Percentiles rank a stretch among this genome's conserved stretches.
These are phyloP conservation scores for Cheilinus undulatus DNA, from an alignment of 2,113 vertebrate species.

Conservation along the genomic window DNA sequence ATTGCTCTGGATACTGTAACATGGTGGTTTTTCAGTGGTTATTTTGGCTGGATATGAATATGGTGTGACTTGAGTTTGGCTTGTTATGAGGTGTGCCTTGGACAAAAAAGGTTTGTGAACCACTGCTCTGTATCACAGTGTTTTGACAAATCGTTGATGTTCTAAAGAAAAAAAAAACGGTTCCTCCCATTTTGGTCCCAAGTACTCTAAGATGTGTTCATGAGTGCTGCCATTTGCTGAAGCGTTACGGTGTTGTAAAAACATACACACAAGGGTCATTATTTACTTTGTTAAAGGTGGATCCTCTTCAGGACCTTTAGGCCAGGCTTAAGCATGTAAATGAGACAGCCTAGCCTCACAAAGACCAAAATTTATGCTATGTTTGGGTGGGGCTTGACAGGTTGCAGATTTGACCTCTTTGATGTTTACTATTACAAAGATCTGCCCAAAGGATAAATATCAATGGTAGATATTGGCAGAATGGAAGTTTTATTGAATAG, in stretches of 20 bases:
- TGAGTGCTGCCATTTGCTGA: background rate
- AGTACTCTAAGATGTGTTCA: background rate
- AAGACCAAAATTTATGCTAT: background rate
- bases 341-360: background rate
- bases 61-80: too few species aligned
- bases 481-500: background rate
- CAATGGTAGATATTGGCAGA: background rate
- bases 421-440: background rate
- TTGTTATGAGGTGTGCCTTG: too few species aligned
- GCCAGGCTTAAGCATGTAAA: conserved; percentile 11
- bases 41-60: too few species aligned
- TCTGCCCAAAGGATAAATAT: background rate
- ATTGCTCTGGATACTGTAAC: too few species aligned
- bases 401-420: background rate
- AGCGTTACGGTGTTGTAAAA: background rate
- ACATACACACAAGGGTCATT: background rate
- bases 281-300: background rate
- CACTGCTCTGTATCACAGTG: too few species aligned
- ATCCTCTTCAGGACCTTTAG: background rate
- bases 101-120: too few species aligned
- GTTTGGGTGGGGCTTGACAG: background rate
- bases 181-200: background rate
- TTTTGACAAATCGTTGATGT: too few species aligned
- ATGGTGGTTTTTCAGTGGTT: too few species aligned
- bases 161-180: too few species aligned